Base-by-base conservation (phyloP, 2,797 vertebrate genomes). In the Labroides dimidiatus region DNA sequence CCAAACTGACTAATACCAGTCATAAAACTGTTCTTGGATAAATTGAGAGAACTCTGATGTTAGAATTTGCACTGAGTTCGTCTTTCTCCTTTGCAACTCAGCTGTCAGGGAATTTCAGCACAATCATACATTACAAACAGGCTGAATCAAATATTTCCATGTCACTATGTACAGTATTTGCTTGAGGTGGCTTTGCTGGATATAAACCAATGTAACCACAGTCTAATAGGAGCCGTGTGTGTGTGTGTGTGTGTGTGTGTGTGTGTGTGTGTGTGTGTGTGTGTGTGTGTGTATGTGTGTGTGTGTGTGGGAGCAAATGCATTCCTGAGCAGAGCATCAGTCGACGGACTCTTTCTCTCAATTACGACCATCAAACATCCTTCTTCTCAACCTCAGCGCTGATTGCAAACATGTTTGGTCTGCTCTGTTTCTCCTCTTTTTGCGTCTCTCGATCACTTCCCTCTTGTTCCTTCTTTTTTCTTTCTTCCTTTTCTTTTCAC, bases 141-240 rank as follows among this genome's bases (percentile, higher is more conserved):
- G 49, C 61, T 64, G 54, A 72, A 74, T 77, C 57, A 72, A 75
- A 67, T 47, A 63, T 78, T 81, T 86, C 80, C 75, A 73, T 87
- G 84, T 89, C 85, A 75, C 77, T 55, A 64, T 54, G 82, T 58
- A 68, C 58, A 60, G 79, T 64, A 75, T 81, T 76, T 74, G 66
- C 75, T 72, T 72, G 78, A 81, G 79, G 84, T 84, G 84, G 84
- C 78, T 84, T 87, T 71, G 74, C 75, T 83, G 75, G 84, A 87
- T 77, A 68, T 57, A 82, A 92, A 89, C 86, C 87, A 84, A 84
- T 70, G 75, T 76, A 88, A 92, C 91, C 88, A 72, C 88, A 84
- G 65, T 82, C 76, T 91, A 91, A 94, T 92, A 63, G 85, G 85
- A 90, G 81, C 91, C 74, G 82, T 84, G 86, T 92, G 91, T 90